Evolutionary conservation across 2,113 vertebrate genomes (phyloP), one percentile per base, ranked within the genome.

Genomic region (Corapipo altera): DNA sequence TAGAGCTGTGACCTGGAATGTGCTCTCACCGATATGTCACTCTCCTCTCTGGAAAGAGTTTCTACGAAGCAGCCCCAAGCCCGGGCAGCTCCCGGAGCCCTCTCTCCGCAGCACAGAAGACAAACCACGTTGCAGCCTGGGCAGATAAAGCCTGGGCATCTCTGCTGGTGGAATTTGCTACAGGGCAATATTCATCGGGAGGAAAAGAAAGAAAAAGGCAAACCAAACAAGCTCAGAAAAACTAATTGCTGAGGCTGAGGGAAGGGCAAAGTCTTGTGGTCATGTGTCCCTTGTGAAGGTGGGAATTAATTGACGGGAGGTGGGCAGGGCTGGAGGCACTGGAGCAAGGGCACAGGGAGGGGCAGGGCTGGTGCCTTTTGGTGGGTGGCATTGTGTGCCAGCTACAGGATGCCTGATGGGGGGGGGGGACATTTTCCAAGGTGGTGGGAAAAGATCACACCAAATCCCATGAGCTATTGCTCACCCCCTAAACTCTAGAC

Each of bases 341-440:
- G 0, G 1, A 24, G 46, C 0, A 0, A 75, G 33, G 58, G 35
- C 49, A 61, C 5, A 0, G 35, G 27, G 44, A 65, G 9, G 4
- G 0, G 10, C 0, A 1, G 39, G 22, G 17, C 33, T 78, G 46
- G 46, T 32, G 44, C 30, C 15, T 48, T 44, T 65, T 22, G 21
- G 35, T 33, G 30, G 12, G 1, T 21, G 44, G 48, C 12, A 2
- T 10, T 20, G 22, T 32, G 4, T 35, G 26, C n/a, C 48, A 20
- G 24, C 71, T 21, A 28, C 0, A 5, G 51, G 54, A 3, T 2
- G 6, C 51, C 37, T 76, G 27, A 15, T 3, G 2, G 7, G 27
- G 22, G 41, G 26, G 3, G 22, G 41, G 26, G 3, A 35, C 14
- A 49, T 27, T 8, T 70, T 41, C 59, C 3, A 6, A 5, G 54